Evolutionary conservation across 2,113 vertebrate genomes (phyloP), one percentile per base, ranked within the genome.

Genomic region (Tragelaphus buxtoni): DNA sequence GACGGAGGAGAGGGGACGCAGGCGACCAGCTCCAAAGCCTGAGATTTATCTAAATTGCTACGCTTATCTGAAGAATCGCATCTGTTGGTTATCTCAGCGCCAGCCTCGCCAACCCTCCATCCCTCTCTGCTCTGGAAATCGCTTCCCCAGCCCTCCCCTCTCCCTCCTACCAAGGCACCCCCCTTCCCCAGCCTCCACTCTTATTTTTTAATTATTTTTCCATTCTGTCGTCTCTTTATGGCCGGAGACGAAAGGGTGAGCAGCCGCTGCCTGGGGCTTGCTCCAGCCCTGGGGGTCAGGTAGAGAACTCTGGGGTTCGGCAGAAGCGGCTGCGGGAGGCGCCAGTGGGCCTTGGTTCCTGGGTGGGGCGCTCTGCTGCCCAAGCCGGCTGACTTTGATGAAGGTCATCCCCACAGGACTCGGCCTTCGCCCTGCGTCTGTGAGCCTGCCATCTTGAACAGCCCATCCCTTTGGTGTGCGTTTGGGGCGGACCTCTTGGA

Each of bases 31-130:
- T 99, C 98, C 97, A 99, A 99, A 98, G 99, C 99, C 99, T 98
- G 98, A 99, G 98, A 99, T 99, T 99, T 99, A 99, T 99, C 99
- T 99, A 99, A 99, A 99, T 99, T 99, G 99, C 99, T 98, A 98
- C 98, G 98, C 99, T 99, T 99, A 99, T 99, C 99, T 99, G 98
- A 98, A 98, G 98, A 99, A 99, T 99, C 99, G 98, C 99, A 99
- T 99, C 99, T 99, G 99, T 98, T 98, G 98, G 98, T 99, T 99
- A 99, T 99, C 99, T 99, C 96, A 93, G 98, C 79, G 92, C 97
- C 95, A 97, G 5, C 94, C 94, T 81, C 97, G 95, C 96, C 95
- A 95, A 60, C 94, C 97, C 98, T 97, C 95, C 93, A 90, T 96
- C 92, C 76, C 11, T 60, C 86, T 81, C 94, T 97, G 82, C 58